phyloP scores from a whole-genome alignment of 2,888 invertebrate species.

The Pollenia angustigena region DNA sequence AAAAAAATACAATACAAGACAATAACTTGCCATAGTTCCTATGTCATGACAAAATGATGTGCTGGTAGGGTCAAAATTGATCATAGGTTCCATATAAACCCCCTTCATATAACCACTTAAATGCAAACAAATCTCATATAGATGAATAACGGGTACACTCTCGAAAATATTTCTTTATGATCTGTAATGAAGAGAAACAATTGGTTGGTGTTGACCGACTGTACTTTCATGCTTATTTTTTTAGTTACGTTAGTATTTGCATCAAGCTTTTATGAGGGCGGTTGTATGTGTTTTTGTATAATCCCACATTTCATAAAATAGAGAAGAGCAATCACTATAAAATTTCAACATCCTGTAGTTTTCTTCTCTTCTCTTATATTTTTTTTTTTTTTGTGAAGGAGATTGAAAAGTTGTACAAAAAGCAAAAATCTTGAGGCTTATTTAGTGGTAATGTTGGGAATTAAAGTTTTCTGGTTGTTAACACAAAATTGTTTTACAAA shows the following conservation, averaged over 20 bases:
- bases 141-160: too few species aligned
- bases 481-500: slow-evolving; percentile 55
- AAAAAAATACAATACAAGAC: too few species aligned
- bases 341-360: slow-evolving; percentile 34
- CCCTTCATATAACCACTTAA: too few species aligned
- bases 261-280: background rate
- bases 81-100: too few species aligned
- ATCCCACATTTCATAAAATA: slow-evolving; percentile 51
- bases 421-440: slow-evolving; percentile 61
- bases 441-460: slow-evolving; percentile 61
- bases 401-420: slow-evolving; percentile 48
- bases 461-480: slow-evolving; percentile 58
- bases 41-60: too few species aligned
- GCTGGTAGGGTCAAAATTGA: too few species aligned
- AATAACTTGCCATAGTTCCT: too few species aligned
- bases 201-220: too few species aligned
- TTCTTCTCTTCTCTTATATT: background rate
- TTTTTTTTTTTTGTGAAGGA: slow-evolving; percentile 26
- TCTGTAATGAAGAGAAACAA: too few species aligned
- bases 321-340: slow-evolving; percentile 51
- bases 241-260: slow-evolving; percentile 19
- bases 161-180: too few species aligned
- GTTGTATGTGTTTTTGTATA: slow-evolving; percentile 5
- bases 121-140: too few species aligned
- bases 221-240: too few species aligned